phyloP scores from a whole-genome alignment of 2,888 invertebrate genomes.

The Scaptomyza flava region DNA sequence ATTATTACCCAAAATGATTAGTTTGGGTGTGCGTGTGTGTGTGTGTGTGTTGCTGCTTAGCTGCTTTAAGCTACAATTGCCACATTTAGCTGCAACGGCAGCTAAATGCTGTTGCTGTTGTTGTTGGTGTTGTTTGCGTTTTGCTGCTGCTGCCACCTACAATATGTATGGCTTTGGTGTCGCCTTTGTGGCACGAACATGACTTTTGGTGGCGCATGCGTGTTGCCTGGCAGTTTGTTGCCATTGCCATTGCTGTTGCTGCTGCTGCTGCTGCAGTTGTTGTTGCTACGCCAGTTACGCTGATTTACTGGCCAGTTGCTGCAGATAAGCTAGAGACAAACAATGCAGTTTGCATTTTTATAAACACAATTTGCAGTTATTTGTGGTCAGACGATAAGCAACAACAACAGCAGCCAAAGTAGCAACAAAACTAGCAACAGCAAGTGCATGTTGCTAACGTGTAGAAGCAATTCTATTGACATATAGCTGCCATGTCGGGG shows the following conservation, averaged over 20 bases:
- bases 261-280: constrained; percentile 21
- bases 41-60: constrained; percentile 45
- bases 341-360: constrained; percentile 71
- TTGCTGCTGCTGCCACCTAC: constrained; percentile 66
- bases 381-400: constrained; percentile 68
- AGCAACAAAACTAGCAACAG: constrained; percentile 16
- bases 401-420: constrained; percentile 18
- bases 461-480: constrained; percentile 62
- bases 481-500: constrained; percentile 68
- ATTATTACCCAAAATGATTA: constrained; percentile 68
- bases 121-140: constrained; percentile 19
- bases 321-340: constrained; percentile 72
- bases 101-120: constrained; percentile 17
- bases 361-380: constrained; percentile 78
- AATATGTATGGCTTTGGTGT: constrained; percentile 76
- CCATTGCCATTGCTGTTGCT: constrained; percentile 51
- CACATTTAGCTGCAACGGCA: constrained; percentile 46
- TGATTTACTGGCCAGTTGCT: constrained; percentile 70
- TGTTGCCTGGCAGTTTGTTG: constrained; percentile 77
- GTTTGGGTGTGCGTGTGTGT: constrained; percentile 40
- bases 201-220: constrained; percentile 80
- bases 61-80: constrained; percentile 56
- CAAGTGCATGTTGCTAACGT: constrained; percentile 61
- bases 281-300: constrained; percentile 60
- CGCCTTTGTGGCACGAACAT: constrained; percentile 78